phyloP scores from a whole-genome alignment of 2,113 vertebrate genomes.

The Oceanodroma tethys region DNA sequence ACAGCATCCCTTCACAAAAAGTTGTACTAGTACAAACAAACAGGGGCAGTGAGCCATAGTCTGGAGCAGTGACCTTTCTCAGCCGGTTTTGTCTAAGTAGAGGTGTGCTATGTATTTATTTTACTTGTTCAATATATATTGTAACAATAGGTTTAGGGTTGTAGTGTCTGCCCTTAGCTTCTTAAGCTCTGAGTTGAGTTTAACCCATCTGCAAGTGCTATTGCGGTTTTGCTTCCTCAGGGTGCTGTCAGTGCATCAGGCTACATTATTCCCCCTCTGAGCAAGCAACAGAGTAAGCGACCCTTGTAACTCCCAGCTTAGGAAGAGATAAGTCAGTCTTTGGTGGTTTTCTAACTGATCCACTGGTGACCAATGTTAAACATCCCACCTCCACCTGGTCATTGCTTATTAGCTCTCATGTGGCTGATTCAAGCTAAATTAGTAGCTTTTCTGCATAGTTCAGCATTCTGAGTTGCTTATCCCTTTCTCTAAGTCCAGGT shows the following conservation, averaged over 20 bases:
- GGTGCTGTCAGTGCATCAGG: not conserved
- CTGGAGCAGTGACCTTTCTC: not conserved
- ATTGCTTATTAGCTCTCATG: not conserved
- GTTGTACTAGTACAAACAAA: not conserved
- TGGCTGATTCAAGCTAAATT: not conserved
- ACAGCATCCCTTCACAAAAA: not conserved
- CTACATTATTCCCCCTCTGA: not conserved
- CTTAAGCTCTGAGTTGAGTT: not conserved
- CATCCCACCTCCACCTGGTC: not conserved
- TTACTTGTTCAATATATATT: not conserved
- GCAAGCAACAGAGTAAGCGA: not conserved
- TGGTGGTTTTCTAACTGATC: not conserved
- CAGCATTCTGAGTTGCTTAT: not conserved
- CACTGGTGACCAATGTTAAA: not conserved
- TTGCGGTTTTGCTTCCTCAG: not conserved
- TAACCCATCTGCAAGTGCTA: not conserved
- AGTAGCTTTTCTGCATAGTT: not conserved
- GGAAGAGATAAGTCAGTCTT: not conserved
- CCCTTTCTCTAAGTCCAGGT: not conserved
- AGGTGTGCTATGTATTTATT: not conserved
- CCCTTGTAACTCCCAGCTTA: not conserved
- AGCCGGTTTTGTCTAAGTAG: not conserved
- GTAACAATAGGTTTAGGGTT: not conserved
- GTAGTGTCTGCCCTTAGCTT: not conserved
- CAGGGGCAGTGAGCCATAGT: not conserved